Conservation (phyloP, 2,888 invertebrate species). For the Tetanocera ferruginea region DNA sequence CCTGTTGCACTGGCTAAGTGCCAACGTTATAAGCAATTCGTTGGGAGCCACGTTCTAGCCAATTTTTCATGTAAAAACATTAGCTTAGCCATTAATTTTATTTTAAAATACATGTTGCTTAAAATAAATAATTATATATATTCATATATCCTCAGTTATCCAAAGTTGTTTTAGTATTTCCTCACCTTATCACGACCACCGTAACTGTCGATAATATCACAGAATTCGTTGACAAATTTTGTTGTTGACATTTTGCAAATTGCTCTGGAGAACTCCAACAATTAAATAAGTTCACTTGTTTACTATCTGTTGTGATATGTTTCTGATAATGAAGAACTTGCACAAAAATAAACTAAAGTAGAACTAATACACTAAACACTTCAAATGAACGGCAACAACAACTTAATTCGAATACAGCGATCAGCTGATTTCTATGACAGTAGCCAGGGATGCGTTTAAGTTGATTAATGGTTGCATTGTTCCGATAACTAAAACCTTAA, state of each 20-base stretch:
- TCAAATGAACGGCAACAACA: neutral
- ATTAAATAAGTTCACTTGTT: constrained; percentile 2
- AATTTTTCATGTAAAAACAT: no score
- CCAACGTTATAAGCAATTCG: no score
- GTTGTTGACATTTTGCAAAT: constrained; percentile 53
- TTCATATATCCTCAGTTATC: no score
- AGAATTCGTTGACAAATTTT: constrained; percentile 73
- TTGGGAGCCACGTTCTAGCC: no score
- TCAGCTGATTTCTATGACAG: constrained; percentile 5
- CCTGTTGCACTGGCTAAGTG: no score
- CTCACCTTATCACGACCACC: constrained; percentile 88
- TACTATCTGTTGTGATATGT: neutral
- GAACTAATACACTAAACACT: constrained; percentile 32
- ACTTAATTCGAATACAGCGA: neutral
- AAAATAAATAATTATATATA: neutral
- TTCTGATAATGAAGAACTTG: neutral
- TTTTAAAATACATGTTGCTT: no score
- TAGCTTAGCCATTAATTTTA: no score
- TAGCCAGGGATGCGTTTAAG: neutral
- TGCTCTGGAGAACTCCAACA: constrained; percentile 1
- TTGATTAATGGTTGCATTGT: no score
- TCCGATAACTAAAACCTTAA: no score
- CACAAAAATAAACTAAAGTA: neutral
- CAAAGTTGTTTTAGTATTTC: neutral
- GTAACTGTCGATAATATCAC: constrained; percentile 82